Evolutionary conservation across 2,797 vertebrate species (phyloP), one percentile per base, ranked within the genome.

Genomic region (Amblyopsis hoosieri): DNA sequence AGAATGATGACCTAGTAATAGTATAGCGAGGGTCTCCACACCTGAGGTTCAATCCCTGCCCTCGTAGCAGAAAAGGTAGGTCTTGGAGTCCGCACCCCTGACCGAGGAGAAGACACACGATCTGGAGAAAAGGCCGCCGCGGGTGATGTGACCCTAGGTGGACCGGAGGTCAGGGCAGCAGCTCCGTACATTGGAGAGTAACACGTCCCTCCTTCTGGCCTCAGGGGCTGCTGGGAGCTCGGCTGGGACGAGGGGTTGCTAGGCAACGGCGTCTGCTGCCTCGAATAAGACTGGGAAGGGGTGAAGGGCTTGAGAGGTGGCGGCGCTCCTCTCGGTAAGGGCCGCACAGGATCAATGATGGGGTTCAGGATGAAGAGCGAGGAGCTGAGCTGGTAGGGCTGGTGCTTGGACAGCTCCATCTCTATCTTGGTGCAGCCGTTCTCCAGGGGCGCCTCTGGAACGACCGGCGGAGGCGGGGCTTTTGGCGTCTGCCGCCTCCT

Each of bases 21-120:
- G 76, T 92, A 95, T 82, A 94, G 92, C 83, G 93, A 94, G 77
- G 98, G 97, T 89, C 92, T 98, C 97, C 98, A 99, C 95, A 99
- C 98, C 98, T 99, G 97, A 9, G 96, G 90, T 84, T 94, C 91
- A 57, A 99, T 95, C 65, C 97, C 98, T 3, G 93, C 94, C 10
- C 92, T 97, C 89, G 93, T 94, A 75, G 97, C 94, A 73, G 96
- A 98, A 91, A 97, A 99, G 17, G 91, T 95, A 19, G 98, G 98
- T 69, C 95, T 93, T 9, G 97, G 96, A 3, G 95, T 94, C 81
- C 97, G 96, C 70, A 91, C 71, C 15, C 76, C 83, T 0, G 84
- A 90, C 53, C 94, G 87, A 3, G 95, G 92, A 0, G 95, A 94
- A 72, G 94, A 90, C 13, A 93, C 90, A 65, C 86, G 87, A 69